A percentile compares a stretch with the other conserved stretches of the same genome.
Evolutionary conservation across 2,113 vertebrate genomes (phyloP).

Genomic region (Petrocephalus zakoni): DNA sequence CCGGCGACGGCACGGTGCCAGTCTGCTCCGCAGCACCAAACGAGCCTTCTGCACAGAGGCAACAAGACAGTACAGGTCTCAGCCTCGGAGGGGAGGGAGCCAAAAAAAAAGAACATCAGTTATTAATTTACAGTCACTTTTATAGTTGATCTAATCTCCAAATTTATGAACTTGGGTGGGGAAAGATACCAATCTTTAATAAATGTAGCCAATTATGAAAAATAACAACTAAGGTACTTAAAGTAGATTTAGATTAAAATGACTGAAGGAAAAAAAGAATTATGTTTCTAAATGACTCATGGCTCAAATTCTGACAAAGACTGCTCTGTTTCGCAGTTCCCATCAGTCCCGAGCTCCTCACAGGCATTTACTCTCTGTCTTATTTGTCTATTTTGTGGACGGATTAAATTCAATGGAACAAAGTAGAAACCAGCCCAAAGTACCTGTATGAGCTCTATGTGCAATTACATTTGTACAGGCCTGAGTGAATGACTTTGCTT

Average conservation of each 20-base stretch:
- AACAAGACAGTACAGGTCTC: constrained; percentile 7
- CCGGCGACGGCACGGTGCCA: not conserved
- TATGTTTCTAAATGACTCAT: not conserved
- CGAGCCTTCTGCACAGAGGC: not conserved
- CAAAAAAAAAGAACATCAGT: not conserved
- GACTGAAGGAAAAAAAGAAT: not conserved
- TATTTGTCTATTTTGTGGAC: not conserved
- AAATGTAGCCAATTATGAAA: not conserved
- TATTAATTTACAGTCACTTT: constrained; percentile 2
- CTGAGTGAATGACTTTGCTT: not conserved
- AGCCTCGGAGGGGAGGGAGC: not conserved
- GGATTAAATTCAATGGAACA: not conserved
- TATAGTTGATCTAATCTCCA: not conserved
- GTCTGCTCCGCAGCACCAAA: not conserved
- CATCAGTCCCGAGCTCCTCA: not conserved
- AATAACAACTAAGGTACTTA: not conserved
- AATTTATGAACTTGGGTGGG: not conserved
- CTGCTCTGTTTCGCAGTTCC: not conserved
- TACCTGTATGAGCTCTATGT: not conserved
- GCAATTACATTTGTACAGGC: not conserved
- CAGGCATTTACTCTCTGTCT: not conserved
- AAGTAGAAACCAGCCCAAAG: not conserved
- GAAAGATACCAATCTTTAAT: constrained; percentile 12
- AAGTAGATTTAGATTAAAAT: not conserved
- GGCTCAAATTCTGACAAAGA: not conserved